Conservation (phyloP, 1,140 invertebrate species). For the Drosophila eugracilis region DNA sequence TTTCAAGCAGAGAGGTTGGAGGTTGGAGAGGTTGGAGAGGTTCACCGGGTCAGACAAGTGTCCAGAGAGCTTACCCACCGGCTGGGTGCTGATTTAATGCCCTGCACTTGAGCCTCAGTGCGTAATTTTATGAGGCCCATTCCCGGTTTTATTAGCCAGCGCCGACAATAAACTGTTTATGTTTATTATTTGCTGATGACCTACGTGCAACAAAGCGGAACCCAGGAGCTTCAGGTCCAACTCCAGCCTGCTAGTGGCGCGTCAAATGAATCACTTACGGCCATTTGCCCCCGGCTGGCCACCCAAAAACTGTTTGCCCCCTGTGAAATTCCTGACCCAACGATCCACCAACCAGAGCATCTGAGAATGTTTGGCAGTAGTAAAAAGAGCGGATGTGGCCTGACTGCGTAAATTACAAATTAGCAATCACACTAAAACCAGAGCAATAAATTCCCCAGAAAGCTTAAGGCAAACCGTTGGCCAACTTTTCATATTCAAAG, state of each 20-base stretch:
- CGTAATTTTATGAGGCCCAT: constrained; percentile 79
- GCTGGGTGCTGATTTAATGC: constrained; percentile 76
- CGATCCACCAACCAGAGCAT: constrained; percentile 16
- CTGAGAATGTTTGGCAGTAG: constrained; percentile 56
- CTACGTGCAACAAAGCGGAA: constrained; percentile 70
- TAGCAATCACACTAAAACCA: constrained; percentile 80
- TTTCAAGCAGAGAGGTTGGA: background rate
- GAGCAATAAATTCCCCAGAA: constrained; percentile 65
- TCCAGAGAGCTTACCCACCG: constrained; percentile 1
- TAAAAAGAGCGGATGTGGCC: constrained; percentile 66
- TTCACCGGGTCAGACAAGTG: constrained; percentile 27
- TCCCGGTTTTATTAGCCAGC: constrained; percentile 76
- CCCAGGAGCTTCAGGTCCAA: constrained; percentile 19
- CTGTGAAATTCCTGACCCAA: constrained; percentile 1
- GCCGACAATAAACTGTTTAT: constrained; percentile 83
- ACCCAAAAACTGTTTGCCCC: constrained; percentile 41
- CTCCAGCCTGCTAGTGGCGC: constrained; percentile 51
- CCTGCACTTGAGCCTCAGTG: constrained; percentile 73
- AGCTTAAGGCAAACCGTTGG: constrained; percentile 26
- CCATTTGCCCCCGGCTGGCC: constrained; percentile 57
- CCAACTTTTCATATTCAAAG: constrained; percentile 81
- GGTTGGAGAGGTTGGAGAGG: background rate
- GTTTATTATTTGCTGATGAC: constrained; percentile 84
- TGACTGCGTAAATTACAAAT: constrained; percentile 83
- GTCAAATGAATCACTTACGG: constrained; percentile 79